Conservation (phyloP, 2,797 vertebrate genomes). For the Mormyrus hasselquistii region DNA sequence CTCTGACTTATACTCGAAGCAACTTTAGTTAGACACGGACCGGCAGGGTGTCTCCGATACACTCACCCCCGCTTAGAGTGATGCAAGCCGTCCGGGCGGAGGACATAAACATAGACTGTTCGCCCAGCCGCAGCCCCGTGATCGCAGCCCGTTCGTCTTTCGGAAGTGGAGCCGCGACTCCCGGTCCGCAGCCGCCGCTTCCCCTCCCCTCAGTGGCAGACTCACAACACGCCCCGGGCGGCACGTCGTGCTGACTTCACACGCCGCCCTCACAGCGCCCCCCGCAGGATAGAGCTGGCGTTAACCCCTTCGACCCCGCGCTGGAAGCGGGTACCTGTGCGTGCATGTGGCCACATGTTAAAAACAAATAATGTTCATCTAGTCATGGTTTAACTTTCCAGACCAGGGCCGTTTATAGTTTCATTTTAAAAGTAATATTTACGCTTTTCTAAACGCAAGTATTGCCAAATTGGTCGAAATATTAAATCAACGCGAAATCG, state of each 20-base stretch:
- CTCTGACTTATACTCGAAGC: background rate
- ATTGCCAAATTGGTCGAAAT: background rate
- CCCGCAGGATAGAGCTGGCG: background rate
- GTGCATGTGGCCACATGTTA: background rate
- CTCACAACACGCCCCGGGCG: slow-evolving; percentile 12
- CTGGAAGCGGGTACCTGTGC: background rate
- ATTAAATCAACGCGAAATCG: background rate
- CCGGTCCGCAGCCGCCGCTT: background rate
- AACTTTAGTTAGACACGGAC: background rate
- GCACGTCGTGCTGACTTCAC: slow-evolving; percentile 25
- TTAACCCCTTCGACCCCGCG: background rate
- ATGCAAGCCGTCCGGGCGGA: background rate
- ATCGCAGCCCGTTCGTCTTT: background rate
- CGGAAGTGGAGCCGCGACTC: background rate
- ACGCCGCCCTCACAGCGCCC: slow-evolving; percentile 15
- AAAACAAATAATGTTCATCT: background rate
- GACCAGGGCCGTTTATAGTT: background rate
- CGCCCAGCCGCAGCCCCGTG: background rate
- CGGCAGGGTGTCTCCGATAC: background rate
- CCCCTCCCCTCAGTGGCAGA: background rate
- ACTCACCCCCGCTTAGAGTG: background rate
- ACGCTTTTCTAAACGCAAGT: background rate
- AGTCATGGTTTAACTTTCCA: background rate
- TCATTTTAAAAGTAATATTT: background rate
- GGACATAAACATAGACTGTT: background rate